Percentiles rank a stretch among this genome's conserved stretches.
phyloP scores from a whole-genome alignment of 2,797 vertebrate genomes.

The Euphonia xanthogaster region DNA sequence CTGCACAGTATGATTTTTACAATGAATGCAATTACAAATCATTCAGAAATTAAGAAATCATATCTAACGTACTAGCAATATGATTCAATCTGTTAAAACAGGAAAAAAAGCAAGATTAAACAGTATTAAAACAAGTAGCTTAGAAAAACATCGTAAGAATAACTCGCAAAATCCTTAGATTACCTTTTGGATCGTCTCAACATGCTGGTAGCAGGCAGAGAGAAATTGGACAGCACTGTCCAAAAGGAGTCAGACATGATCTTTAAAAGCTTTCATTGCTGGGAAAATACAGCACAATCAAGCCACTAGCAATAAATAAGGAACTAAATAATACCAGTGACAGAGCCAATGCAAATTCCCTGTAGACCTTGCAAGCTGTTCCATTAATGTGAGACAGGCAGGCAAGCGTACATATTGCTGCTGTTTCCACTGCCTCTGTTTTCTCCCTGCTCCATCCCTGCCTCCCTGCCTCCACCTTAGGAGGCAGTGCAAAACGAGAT shows the following conservation, averaged over 20 bases:
- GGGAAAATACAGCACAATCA: conserved; percentile 68
- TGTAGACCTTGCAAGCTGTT: conserved; percentile 68
- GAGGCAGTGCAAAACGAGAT: conserved; percentile 51
- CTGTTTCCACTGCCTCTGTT: conserved; percentile 68
- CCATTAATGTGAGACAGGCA: conserved; percentile 68
- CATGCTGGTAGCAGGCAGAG: conserved; percentile 87
- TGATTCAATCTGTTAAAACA: background rate
- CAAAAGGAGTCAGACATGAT: conserved; percentile 93
- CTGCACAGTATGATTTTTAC: conserved; percentile 4
- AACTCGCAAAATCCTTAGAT: conserved; percentile 52
- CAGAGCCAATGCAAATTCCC: conserved; percentile 72
- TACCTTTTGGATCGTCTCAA: conserved; percentile 90
- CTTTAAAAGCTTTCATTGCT: conserved; percentile 75
- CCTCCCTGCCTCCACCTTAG: conserved; percentile 57
- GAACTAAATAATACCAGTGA: conserved; percentile 68
- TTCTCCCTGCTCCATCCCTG: conserved; percentile 64
- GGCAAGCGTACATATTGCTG: conserved; percentile 62
- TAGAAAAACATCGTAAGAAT: conserved; percentile 13
- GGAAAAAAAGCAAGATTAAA: background rate
- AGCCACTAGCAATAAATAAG: conserved; percentile 69
- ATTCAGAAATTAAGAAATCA: background rate
- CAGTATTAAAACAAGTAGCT: conserved; percentile 27
- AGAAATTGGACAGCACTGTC: conserved; percentile 91
- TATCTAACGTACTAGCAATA: background rate
- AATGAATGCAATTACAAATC: conserved; percentile 4